A percentile compares a stretch with the other conserved stretches of the same genome.
Evolutionary conservation across 2,888 invertebrate species (phyloP).

Genomic region (Agelastica alni): DNA sequence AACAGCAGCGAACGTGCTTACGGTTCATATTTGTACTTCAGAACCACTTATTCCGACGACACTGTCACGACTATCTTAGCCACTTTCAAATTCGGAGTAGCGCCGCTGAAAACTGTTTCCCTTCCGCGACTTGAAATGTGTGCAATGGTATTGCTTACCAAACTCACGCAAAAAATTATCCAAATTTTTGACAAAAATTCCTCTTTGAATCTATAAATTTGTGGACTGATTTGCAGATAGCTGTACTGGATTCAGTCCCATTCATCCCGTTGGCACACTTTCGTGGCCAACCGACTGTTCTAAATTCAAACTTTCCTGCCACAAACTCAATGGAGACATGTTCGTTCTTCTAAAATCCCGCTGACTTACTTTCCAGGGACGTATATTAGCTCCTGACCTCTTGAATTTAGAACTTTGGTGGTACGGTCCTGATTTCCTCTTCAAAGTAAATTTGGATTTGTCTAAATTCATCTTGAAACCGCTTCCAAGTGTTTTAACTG

Average conservation of each 20-base stretch:
- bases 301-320: constrained; percentile 4
- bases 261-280: constrained; percentile 5
- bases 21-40: constrained; percentile 11
- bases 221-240: constrained; percentile 7
- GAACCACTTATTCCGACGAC: no score
- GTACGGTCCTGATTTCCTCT: constrained; percentile 1
- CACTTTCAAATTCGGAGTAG: no score
- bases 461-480: not conserved
- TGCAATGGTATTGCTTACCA: no score
- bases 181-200: not conserved
- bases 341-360: constrained; percentile 3
- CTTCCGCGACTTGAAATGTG: no score
- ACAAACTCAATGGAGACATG: constrained; percentile 1
- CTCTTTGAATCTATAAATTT: constrained; percentile 2
- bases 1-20: constrained; percentile 7
- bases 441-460: not conserved
- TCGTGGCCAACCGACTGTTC: constrained; percentile 1
- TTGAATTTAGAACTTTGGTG: not conserved
- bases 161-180: no score
- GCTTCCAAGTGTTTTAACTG: not conserved
- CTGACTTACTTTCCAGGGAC: constrained; percentile 1
- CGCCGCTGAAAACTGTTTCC: no score
- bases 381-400: constrained; percentile 1
- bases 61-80: no score
- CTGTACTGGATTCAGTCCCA: constrained; percentile 6